These are phyloP conservation scores for Agelas oroides DNA, from an alignment of 37 sponge, comb jelly and placozoan genomes.

Conservation along the genomic window DNA sequence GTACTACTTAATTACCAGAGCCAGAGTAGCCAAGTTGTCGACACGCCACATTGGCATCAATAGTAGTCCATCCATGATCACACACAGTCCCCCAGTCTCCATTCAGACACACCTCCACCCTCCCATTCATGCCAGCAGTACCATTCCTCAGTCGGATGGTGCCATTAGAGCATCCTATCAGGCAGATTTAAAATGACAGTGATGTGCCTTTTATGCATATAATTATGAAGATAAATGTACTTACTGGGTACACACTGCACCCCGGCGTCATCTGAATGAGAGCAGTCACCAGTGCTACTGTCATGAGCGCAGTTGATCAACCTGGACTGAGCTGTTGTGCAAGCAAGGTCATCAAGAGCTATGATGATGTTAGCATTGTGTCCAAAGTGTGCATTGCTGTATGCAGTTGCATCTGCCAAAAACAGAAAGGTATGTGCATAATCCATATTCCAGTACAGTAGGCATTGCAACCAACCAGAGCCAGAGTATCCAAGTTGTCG, in stretches of 20 bases:
- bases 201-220: too few relatives aligned
- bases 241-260: background rate
- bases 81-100: conserved; percentile 64
- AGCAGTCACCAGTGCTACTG: background rate
- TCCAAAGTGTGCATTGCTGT: too few relatives aligned
- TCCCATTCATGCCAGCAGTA: conserved; percentile 24
- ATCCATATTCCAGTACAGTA: too few relatives aligned
- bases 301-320: background rate
- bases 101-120: conserved; percentile 57
- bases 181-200: background rate
- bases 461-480: too few relatives aligned
- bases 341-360: background rate
- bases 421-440: too few relatives aligned
- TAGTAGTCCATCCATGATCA: conserved; percentile 25
- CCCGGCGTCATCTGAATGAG: background rate
- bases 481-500: background rate
- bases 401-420: too few relatives aligned
- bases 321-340: background rate
- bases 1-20: background rate
- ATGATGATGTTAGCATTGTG: too few relatives aligned
- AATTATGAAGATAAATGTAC: too few relatives aligned
- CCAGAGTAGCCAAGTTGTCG: background rate
- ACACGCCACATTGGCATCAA: conserved; percentile 9
- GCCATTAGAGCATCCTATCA: conserved; percentile 10
- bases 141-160: conserved; percentile 47